Percentiles rank a stretch among this genome's conserved stretches.
Conservation (phyloP, 2,113 vertebrate species). For the Melanocharis versteri region DNA sequence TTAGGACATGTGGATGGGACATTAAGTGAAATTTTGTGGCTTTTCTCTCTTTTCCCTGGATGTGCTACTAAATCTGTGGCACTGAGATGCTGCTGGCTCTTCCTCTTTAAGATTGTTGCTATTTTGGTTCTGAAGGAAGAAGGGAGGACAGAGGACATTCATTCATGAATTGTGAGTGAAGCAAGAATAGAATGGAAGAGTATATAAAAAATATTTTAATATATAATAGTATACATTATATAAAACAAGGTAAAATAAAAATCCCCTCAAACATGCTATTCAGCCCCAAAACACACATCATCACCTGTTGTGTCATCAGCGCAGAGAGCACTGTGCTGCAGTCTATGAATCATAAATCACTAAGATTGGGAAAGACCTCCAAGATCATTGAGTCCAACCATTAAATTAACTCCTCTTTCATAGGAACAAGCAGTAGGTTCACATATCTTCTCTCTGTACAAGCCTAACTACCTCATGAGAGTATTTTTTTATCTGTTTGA, state of each 20-base stretch:
- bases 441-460: background rate
- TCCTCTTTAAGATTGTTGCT: rapidly evolving
- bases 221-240: background rate
- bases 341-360: background rate
- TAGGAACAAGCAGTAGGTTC: background rate
- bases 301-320: background rate
- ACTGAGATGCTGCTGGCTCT: background rate
- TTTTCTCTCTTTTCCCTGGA: background rate
- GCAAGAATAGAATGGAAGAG: background rate
- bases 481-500: background rate
- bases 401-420: background rate
- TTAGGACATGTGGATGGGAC: background rate
- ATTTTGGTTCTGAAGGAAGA: background rate
- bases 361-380: background rate
- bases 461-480: rapidly evolving
- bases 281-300: background rate
- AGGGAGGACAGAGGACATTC: background rate
- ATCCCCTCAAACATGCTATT: background rate
- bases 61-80: background rate
- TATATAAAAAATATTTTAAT: background rate
- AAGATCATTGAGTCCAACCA: background rate
- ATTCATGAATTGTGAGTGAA: background rate
- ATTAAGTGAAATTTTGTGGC: background rate
- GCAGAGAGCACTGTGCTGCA: background rate
- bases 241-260: background rate